phyloP scores from a whole-genome alignment of 2,888 invertebrate genomes.

The Oligia strigilis region DNA sequence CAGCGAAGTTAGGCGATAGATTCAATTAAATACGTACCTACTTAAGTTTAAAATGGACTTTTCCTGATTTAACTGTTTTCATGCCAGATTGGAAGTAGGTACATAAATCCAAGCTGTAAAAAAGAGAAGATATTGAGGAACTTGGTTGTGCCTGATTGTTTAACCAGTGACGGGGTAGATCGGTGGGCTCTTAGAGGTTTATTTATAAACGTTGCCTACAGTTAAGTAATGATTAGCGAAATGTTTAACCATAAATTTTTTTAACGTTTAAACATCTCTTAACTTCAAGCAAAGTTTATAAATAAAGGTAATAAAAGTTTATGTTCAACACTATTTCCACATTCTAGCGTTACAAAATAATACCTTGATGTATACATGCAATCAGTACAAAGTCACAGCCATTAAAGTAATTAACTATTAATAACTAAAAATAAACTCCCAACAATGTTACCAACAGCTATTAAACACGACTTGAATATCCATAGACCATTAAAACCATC shows the following conservation, averaged over 20 bases:
- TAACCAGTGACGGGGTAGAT: neutral
- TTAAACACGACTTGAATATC: conserved; percentile 15
- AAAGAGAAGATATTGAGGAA: neutral
- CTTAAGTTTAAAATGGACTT: neutral
- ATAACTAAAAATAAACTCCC: conserved; percentile 10
- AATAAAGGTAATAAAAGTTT: neutral
- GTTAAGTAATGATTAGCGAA: neutral
- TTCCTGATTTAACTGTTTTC: neutral
- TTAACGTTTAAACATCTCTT: neutral
- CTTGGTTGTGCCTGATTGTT: too few relatives aligned
- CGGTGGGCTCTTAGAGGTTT: neutral
- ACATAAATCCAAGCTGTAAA: neutral
- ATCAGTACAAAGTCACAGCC: conserved; percentile 7
- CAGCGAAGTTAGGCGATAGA: neutral
- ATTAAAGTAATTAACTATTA: conserved; percentile 16
- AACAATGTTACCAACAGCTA: neutral
- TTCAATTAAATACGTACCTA: neutral
- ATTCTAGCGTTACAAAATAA: neutral
- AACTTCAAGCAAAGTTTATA: neutral
- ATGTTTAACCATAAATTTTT: neutral
- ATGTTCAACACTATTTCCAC: neutral
- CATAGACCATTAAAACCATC: neutral
- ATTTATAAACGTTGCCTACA: neutral
- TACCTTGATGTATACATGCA: neutral
- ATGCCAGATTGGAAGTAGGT: neutral